These are phyloP conservation scores for Clostera curtula DNA, from an alignment of 2,888 invertebrate species.

Conservation along the genomic window DNA sequence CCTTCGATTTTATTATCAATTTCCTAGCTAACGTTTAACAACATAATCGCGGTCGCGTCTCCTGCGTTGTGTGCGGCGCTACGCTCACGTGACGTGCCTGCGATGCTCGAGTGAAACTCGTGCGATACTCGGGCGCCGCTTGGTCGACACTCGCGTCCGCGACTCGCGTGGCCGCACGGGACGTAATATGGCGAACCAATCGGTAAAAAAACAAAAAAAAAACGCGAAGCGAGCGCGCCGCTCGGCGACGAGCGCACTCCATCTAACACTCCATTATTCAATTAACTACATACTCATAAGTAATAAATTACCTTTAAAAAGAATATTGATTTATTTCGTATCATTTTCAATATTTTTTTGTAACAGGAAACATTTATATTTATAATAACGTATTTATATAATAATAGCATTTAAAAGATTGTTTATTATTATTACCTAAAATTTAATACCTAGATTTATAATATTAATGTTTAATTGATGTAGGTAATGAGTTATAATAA, in stretches of 20 bases:
- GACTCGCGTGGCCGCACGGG: slow-evolving; percentile 26
- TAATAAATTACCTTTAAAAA: slow-evolving; percentile 74
- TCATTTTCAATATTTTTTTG: slow-evolving; percentile 74
- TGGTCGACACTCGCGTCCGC: slow-evolving; percentile 12
- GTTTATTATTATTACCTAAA: slow-evolving; percentile 76
- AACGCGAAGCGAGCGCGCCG: slow-evolving; percentile 65
- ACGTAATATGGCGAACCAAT: slow-evolving; percentile 56
- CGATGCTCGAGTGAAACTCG: too few relatives aligned
- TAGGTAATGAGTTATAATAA: slow-evolving; percentile 70
- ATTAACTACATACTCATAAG: slow-evolving; percentile 74
- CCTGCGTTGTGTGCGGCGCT: slow-evolving; percentile 46
- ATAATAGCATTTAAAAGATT: slow-evolving; percentile 76
- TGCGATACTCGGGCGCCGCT: too few relatives aligned
- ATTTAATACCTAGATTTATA: slow-evolving; percentile 74
- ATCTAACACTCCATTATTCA: slow-evolving; percentile 69
- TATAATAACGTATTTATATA: slow-evolving; percentile 77
- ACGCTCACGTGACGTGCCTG: too few relatives aligned
- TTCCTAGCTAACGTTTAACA: slow-evolving; percentile 75
- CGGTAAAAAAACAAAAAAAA: slow-evolving; percentile 59
- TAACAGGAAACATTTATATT: slow-evolving; percentile 77
- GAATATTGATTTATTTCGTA: slow-evolving; percentile 74
- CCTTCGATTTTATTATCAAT: slow-evolving; percentile 74
- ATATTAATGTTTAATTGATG: slow-evolving; percentile 75
- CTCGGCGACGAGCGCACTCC: slow-evolving; percentile 57
- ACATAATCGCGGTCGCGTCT: slow-evolving; percentile 68